Base-by-base conservation (phyloP, 2,888 invertebrate species). In the Ormyrus thymus region DNA sequence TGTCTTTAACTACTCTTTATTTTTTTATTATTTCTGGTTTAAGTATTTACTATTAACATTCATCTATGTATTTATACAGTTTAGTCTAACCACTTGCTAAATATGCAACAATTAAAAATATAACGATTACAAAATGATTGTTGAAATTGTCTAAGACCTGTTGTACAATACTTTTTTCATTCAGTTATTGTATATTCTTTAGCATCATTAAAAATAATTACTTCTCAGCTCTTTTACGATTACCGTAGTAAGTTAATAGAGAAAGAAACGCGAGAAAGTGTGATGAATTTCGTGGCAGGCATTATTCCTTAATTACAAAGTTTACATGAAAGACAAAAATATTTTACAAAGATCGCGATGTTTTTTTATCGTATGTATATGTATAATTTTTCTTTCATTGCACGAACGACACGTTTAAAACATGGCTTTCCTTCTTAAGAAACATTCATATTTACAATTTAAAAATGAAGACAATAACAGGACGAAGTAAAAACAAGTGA, bases 31-130 rank as follows among this genome's bases (percentile, higher is more conserved):
- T 64, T 69, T 76, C 58, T 50, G 58, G 9, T 75, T 79, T 66
- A 66, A 71, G 29, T 77, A 74, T 74, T 69, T 70, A 77, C 66
- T 80, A 80, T 80, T 66, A 77, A 80, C 74, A 77, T 80, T 77
- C 29, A 80, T 74, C 77, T 80, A 80, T 69, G 43, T 77, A 70
- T 65, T 29, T 65, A 77, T 70, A 73, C 73, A 77, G 50, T 70
- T 13, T 55, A 76, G 72, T 51, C 79, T 76, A 72, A 73, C 68
- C 76, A 76, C 48, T 76, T 79, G 53, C 7, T 64, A 72, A 79
- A 76, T 76, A 53, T 53, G 50, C 56, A 71, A 72, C 48, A 78
- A 45, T 78, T 78, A 64, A 78, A 78, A 73, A 64, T 59, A 53
- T 70, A 70, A 58, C 15, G 50, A 13, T 69, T 65, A 58, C 2